Evolutionary conservation across 2,888 invertebrate species (phyloP).

Genomic region (Chironomus tentans): DNA sequence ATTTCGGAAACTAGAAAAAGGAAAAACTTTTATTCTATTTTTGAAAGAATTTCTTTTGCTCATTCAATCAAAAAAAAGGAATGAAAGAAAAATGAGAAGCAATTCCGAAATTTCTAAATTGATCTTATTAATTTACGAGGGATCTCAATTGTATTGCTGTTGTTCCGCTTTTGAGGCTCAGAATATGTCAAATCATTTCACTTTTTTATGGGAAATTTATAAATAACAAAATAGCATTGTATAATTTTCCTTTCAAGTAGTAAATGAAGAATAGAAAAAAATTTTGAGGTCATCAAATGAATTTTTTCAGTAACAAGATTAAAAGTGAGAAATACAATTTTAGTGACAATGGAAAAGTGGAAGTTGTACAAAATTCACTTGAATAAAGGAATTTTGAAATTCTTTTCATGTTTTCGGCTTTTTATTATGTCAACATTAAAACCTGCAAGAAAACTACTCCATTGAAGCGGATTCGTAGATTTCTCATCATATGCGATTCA

Average conservation of each 20-base stretch:
- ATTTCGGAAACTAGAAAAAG: slow-evolving; percentile 3
- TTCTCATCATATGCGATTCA: no score
- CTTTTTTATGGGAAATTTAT: slow-evolving; percentile 1
- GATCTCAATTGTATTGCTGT: neutral
- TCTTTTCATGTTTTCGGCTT: neutral
- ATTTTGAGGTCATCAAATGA: neutral
- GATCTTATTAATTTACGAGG: slow-evolving; percentile 17
- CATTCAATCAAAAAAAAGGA: no score
- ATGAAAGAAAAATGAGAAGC: neutral
- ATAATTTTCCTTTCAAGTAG: neutral
- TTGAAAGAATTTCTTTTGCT: neutral
- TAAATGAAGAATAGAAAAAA: neutral
- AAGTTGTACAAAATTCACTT: neutral
- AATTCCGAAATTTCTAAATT: slow-evolving; percentile 18
- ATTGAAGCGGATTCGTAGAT: no score
- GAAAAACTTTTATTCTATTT: neutral
- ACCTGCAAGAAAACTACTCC: no score
- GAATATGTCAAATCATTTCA: slow-evolving; percentile 26
- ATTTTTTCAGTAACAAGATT: neutral
- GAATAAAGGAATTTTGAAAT: neutral
- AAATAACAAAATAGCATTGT: neutral
- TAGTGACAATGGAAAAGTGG: neutral
- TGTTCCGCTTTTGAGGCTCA: slow-evolving; percentile 7
- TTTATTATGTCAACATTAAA: no score
- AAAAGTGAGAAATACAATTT: neutral